phyloP scores from a whole-genome alignment of 2,113 vertebrate species.

The Gulo gulo region DNA sequence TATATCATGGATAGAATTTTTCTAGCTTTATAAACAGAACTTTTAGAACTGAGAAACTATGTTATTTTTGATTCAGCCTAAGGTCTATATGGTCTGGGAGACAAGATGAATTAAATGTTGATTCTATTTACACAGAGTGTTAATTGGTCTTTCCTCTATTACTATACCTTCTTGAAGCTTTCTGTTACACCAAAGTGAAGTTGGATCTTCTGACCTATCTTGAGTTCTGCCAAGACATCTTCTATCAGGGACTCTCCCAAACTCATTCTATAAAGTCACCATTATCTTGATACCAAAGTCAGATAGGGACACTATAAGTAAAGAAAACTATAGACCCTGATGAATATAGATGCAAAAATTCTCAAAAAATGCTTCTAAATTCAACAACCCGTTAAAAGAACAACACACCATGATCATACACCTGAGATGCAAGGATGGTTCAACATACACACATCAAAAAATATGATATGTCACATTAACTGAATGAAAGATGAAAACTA shows the following conservation, averaged over 20 bases:
- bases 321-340: background rate
- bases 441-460: background rate
- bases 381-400: background rate
- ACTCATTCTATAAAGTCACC: background rate
- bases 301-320: background rate
- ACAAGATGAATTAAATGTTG: conserved; percentile 5
- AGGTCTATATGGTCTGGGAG: background rate
- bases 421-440: background rate
- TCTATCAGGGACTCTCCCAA: background rate
- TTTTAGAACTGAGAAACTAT: background rate
- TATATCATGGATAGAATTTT: background rate
- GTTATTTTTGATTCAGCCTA: background rate
- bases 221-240: background rate
- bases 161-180: background rate
- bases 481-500: background rate
- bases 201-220: background rate
- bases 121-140: background rate
- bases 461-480: background rate
- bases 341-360: background rate
- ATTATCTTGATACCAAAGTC: background rate
- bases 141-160: background rate
- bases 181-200: background rate
- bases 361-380: background rate
- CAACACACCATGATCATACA: background rate
- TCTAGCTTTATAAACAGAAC: background rate